phyloP scores from a whole-genome alignment of 2,888 invertebrate genomes.

The Sinhomidia bicolor region DNA sequence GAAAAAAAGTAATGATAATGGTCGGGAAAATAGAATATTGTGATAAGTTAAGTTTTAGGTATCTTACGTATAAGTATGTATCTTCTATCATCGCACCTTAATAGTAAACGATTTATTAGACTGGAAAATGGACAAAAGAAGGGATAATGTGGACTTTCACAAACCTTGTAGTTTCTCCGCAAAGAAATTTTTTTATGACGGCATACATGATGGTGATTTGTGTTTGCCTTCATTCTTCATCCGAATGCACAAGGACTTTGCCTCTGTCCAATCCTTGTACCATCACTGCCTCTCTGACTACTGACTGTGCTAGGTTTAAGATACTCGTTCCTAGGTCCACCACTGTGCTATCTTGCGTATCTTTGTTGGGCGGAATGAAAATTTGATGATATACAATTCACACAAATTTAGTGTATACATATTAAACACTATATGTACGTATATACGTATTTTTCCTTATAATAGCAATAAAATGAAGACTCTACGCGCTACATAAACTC shows the following conservation, averaged over 20 bases:
- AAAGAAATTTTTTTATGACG: not conserved
- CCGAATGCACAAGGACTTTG: not conserved
- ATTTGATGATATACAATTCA: too few relatives aligned
- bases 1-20: not conserved
- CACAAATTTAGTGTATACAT: too few relatives aligned
- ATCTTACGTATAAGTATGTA: not conserved
- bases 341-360: too few relatives aligned
- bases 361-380: too few relatives aligned
- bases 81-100: conserved; percentile 10
- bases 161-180: not conserved
- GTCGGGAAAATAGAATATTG: not conserved
- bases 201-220: conserved; percentile 24
- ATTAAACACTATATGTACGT: too few relatives aligned
- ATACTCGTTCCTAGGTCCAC: too few relatives aligned
- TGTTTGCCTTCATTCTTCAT: not conserved
- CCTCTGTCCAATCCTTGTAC: not conserved
- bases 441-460: too few relatives aligned
- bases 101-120: conserved; percentile 56
- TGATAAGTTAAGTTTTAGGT: too few relatives aligned
- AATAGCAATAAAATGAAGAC: not conserved
- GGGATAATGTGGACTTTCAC: not conserved
- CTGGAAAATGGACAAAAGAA: conserved; percentile 27
- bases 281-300: not conserved
- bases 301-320: not conserved
- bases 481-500: not conserved